A percentile compares a stretch with the other conserved stretches of the same genome.
Conservation (phyloP, 2,888 invertebrate genomes). For the Sinhomidia bicolor region DNA sequence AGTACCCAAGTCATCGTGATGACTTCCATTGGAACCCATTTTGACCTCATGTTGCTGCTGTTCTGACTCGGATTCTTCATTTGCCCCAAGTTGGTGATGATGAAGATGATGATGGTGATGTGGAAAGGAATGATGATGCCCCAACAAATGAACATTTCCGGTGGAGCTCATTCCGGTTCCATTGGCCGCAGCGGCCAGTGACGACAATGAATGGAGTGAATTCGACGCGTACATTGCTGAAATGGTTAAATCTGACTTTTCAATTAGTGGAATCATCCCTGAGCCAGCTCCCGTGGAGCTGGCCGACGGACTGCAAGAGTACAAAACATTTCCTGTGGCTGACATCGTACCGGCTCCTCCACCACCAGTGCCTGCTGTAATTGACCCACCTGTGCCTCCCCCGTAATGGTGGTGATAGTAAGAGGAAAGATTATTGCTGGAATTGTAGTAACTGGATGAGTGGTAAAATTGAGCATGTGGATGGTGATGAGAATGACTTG, state of each 20-base stretch:
- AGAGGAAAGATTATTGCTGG: conserved; percentile 65
- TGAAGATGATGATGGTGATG: conserved; percentile 64
- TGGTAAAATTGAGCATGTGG: conserved; percentile 73
- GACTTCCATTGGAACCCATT: conserved; percentile 61
- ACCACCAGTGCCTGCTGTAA: conserved; percentile 43
- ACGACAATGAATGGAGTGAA: conserved; percentile 64
- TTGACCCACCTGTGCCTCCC: conserved; percentile 44
- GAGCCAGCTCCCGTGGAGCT: conserved; percentile 49
- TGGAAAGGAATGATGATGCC: conserved; percentile 50
- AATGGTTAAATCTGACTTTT: conserved; percentile 79
- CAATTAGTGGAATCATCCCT: conserved; percentile 76
- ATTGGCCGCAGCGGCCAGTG: conserved; percentile 64
- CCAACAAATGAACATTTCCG: conserved; percentile 47
- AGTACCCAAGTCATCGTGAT: conserved; percentile 51
- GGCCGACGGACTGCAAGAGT: conserved; percentile 62
- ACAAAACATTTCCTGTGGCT: conserved; percentile 60
- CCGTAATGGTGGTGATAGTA: conserved; percentile 72
- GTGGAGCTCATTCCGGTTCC: conserved; percentile 32
- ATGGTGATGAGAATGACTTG: conserved; percentile 64
- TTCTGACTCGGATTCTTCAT: conserved; percentile 64
- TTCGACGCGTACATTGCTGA: conserved; percentile 78
- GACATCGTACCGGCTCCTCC: conserved; percentile 52
- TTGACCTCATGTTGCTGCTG: conserved; percentile 62
- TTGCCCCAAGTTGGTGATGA: conserved; percentile 55
- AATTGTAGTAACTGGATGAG: conserved; percentile 77